Base-by-base conservation (phyloP, 2,797 vertebrate genomes). In the Gadopsis marmoratus region DNA sequence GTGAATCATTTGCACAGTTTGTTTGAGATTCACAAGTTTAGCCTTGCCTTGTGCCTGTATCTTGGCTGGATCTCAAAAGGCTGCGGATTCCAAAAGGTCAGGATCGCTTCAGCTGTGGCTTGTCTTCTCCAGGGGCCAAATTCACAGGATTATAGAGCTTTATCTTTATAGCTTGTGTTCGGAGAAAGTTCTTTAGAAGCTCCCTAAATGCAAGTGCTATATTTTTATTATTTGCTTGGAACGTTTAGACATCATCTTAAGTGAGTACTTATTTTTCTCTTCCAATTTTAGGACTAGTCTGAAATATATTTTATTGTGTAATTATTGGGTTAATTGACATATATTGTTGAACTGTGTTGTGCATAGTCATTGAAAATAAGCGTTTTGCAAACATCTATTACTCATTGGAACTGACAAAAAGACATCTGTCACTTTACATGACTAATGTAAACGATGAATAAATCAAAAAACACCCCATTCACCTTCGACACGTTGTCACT, bases 101-200 rank as follows among this genome's bases (percentile, higher is more conserved):
- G 1, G 41, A 78, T 45, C 5, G 35, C 60, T 80, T 80, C 43
- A 67, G 66, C 89, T 83, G 79, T 71, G 76, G 82, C 71, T 76
- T 37, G n/a, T 84, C 37, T 1, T 86, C 77, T 84, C 73, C 23
- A 3, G 82, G 82, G 89, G 91, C 85, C 86, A 91, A 88, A 92
- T 69, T 51, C n/a, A 55, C 31, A 58, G 3, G 73, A 69, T 63
- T 68, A 39, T 64, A 51, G 80, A 86, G 78, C 78, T 81, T 84
- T 81, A 82, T 76, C 35, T 80, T 55, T 37, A 37, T 37, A 80
- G 67, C 66, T 59, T 78, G 41, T 72, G 11, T 45, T 0, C 17
- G 11, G 47, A 41, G 53, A 53, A 60, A n/a, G 26, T 26, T 26
- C 26, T 26, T 26, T 59, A 71, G 65, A 79, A 75, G 71, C 54